Evolutionary conservation across 1,140 invertebrate genomes (phyloP), one percentile per base, ranked within the genome.

Genomic region (Drosophila repleta): DNA sequence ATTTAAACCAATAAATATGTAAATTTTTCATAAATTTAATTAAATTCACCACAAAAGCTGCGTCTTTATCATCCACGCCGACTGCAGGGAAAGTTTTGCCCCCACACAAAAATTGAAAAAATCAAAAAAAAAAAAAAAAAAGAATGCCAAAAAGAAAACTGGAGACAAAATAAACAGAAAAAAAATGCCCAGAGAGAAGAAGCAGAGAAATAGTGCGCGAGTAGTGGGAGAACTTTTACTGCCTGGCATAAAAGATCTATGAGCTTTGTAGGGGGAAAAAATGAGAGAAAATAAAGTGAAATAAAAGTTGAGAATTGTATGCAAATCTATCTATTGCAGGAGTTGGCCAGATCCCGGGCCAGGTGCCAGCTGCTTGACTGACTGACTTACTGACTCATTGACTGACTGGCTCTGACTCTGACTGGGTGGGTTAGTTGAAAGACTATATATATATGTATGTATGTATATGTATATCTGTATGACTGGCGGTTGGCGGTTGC

Each of bases 1-100:
- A 87, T 88, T 87, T 87, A 82, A 87, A 69, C 82, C 82, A 87
- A 87, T 87, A 87, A 87, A 87, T 87, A 87, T 87, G 82, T 87
- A 87, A 87, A 87, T 87, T 87, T 87, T 87, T 87, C 83, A 88
- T 79, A 87, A 87, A 87, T 88, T 87, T 85, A 87, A 87, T 85
- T 85, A 85, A 85, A 87, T 87, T 87, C 82, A 82, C 78, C 78
- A 87, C 81, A 85, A 81, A 65, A 74, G 74, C 74, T 61, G 74
- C 74, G 66, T 64, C 71, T 74, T 70, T 64, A 61, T 61, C 43
- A 69, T 46, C 70, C 26, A 18, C 57, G 6, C 48, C 8, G 46
- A 29, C 51, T 57, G 61, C 62, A 72, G 63, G 73, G 81, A 85
- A 85, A 85, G 81, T 82, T 82, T 61, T 52, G 37, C 26, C 21